These are phyloP conservation scores for Tyrannus savana DNA, from an alignment of 2,113 vertebrate genomes.

Conservation along the genomic window DNA sequence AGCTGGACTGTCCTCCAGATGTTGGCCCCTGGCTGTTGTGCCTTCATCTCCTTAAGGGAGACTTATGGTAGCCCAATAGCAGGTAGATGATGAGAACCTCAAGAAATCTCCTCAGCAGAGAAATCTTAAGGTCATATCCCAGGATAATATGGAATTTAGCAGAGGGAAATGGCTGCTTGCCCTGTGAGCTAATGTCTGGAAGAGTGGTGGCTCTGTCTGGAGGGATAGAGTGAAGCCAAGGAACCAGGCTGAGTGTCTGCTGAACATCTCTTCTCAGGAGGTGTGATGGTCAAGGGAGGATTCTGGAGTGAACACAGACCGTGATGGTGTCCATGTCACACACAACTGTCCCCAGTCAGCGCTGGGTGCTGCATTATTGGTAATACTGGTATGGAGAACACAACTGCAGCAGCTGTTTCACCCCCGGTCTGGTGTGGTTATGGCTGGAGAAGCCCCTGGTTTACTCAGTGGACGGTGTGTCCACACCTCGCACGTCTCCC, in stretches of 20 bases:
- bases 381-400: not conserved
- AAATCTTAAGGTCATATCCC: not conserved
- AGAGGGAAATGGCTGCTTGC: not conserved
- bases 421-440: not conserved
- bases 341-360: not conserved
- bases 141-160: not conserved
- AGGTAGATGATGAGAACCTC: not conserved
- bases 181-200: not conserved
- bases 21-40: not conserved
- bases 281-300: not conserved
- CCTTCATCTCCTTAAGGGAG: not conserved
- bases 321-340: not conserved
- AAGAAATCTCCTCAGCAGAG: not conserved
- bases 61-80: not conserved
- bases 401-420: not conserved
- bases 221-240: not conserved
- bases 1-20: not conserved
- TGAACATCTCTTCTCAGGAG: not conserved
- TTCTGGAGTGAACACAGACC: not conserved
- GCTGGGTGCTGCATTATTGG: not conserved
- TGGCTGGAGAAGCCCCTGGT: not conserved
- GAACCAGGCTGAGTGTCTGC: rapidly evolving
- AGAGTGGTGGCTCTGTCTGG: not conserved
- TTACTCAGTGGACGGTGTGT: rapidly evolving
- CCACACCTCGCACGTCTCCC: too few species aligned